These are phyloP conservation scores for Scaptomyza graminum DNA, from an alignment of 1,140 invertebrate species.

Conservation along the genomic window DNA sequence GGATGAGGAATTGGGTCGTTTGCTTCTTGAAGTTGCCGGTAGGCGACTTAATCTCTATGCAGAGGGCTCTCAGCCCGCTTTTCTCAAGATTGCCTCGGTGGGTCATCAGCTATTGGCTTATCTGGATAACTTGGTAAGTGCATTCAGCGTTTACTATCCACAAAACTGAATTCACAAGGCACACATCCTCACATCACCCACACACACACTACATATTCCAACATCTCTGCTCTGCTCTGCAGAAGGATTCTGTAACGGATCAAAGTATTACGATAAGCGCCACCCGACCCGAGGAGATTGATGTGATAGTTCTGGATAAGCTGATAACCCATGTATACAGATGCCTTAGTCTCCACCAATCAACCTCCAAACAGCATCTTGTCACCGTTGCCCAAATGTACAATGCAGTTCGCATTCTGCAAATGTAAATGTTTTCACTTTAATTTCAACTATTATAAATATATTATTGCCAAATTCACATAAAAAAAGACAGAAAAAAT, in stretches of 20 bases:
- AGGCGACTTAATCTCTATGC: slow-evolving; percentile 88
- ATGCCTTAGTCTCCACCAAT: slow-evolving; percentile 52
- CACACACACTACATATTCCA: not conserved
- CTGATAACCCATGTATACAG: slow-evolving; percentile 63
- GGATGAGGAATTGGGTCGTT: slow-evolving; percentile 86
- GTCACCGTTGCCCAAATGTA: slow-evolving; percentile 76
- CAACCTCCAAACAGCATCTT: slow-evolving; percentile 57
- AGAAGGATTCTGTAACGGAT: slow-evolving; percentile 58
- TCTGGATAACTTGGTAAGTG: slow-evolving; percentile 88
- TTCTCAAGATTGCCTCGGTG: slow-evolving; percentile 88
- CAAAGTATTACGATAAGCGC: slow-evolving; percentile 61
- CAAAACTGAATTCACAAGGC: slow-evolving; percentile 26
- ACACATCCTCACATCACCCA: not conserved
- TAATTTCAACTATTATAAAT: slow-evolving; percentile 26
- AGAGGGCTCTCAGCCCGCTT: slow-evolving; percentile 85
- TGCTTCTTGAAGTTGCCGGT: slow-evolving; percentile 89
- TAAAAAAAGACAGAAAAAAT: not conserved
- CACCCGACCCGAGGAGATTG: slow-evolving; percentile 68
- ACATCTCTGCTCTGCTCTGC: not conserved
- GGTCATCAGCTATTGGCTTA: slow-evolving; percentile 89
- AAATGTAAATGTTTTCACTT: slow-evolving; percentile 53
- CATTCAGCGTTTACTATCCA: slow-evolving; percentile 43
- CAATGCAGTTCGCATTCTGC: slow-evolving; percentile 74
- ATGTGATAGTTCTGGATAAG: slow-evolving; percentile 58
- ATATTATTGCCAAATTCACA: slow-evolving; percentile 12